phyloP scores from a whole-genome alignment of 2,113 vertebrate species.

The Salvelinus sp. region DNA sequence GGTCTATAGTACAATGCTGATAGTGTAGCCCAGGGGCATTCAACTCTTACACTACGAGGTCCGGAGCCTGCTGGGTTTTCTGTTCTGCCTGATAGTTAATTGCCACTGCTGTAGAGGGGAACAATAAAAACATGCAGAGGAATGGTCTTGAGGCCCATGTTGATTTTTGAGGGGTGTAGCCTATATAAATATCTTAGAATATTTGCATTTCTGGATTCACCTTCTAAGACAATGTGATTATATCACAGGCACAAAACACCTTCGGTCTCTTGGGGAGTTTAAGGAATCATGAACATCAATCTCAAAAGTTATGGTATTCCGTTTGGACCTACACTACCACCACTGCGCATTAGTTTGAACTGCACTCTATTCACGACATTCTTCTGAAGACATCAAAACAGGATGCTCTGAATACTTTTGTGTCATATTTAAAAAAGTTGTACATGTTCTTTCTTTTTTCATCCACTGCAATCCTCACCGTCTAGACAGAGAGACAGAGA shows the following conservation, averaged over 20 bases:
- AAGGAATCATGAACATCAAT: not conserved
- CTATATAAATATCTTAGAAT: not conserved
- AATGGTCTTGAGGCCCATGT: not conserved
- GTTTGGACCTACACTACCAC: too few relatives aligned
- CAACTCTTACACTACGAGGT: too few relatives aligned
- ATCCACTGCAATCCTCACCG: constrained; percentile 41
- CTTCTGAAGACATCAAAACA: constrained; percentile 58
- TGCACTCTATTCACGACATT: not conserved
- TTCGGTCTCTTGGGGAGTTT: not conserved
- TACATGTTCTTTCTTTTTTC: constrained; percentile 58
- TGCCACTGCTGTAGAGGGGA: not conserved
- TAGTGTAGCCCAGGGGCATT: too few relatives aligned
- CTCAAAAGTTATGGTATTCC: not conserved
- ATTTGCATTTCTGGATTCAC: too few relatives aligned
- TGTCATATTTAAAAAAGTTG: constrained; percentile 64
- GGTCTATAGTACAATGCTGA: not conserved
- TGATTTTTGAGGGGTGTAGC: not conserved
- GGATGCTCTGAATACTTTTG: constrained; percentile 71
- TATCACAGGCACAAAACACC: too few relatives aligned
- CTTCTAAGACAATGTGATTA: too few relatives aligned
- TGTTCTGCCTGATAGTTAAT: not conserved
- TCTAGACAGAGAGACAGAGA: constrained; percentile 5
- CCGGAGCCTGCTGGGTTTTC: too few relatives aligned
- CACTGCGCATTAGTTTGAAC: constrained; percentile 11
- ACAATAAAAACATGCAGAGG: not conserved